Percentiles rank a stretch among this genome's conserved stretches.
Conservation (phyloP, 2,113 vertebrate genomes). For the Callithrix jacchus region DNA sequence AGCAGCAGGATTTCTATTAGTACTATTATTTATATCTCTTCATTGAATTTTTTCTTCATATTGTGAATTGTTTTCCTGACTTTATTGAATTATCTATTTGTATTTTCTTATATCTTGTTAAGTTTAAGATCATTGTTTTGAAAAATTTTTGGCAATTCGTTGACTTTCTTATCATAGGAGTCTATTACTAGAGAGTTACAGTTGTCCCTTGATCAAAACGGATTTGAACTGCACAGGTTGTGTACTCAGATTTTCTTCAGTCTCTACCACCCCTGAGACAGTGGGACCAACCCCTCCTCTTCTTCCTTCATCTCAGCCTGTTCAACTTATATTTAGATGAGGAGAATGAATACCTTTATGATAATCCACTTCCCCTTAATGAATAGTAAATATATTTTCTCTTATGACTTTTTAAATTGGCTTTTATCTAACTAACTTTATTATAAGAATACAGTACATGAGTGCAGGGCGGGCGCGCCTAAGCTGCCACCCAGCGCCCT, state of each 20-base stretch:
- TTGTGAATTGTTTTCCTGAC: background rate
- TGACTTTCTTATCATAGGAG: background rate
- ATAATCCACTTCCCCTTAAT: background rate
- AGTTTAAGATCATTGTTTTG: background rate
- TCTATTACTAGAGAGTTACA: background rate
- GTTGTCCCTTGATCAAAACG: background rate
- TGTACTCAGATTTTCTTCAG: background rate
- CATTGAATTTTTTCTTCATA: background rate
- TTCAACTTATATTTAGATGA: background rate
- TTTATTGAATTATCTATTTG: background rate
- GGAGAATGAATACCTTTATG: background rate
- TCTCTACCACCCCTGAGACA: background rate
- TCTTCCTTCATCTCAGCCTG: background rate
- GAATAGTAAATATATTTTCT: background rate
- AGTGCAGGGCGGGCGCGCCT: slow-evolving; percentile 60
- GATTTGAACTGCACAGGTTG: background rate
- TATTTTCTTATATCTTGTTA: background rate
- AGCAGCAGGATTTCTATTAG: background rate
- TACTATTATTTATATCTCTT: background rate
- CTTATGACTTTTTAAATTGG: background rate
- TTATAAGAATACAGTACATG: background rate
- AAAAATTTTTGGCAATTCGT: background rate
- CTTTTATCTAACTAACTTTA: background rate
- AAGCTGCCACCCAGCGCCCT: slow-evolving; percentile 68
- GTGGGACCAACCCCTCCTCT: background rate